Evolutionary conservation across 2,113 vertebrate species (phyloP), one percentile per base, ranked within the genome.

Genomic region (Semnornis frantzii): DNA sequence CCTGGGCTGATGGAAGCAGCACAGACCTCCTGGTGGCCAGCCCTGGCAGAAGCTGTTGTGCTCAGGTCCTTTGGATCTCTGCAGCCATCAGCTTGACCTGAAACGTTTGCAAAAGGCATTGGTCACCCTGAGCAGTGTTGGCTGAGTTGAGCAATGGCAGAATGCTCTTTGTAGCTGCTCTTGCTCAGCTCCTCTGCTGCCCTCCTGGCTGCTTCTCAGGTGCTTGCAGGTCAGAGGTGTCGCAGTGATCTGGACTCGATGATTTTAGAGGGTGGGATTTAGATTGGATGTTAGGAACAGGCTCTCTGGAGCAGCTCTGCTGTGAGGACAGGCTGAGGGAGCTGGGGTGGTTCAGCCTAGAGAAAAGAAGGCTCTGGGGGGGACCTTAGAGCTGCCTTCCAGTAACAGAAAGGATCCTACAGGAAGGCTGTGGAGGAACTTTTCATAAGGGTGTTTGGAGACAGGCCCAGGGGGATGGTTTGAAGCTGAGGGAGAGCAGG

Each of bases 1-100:
- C 13, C 69, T 28, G 80, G 73, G 87, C 90, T 95, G 34, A 57
- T 94, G 90, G 92, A 91, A 95, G 86, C 95, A 94, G 84, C 85
- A 90, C 87, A 83, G 94, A 75, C 62, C 33, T 84, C 57, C n/a
- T 89, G 34, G 18, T 6, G 13, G 28, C 54, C 46, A 86, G 57
- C 57, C 28, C 44, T 72, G 65, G 8, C 20, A 60, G 89, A 82
- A 80, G 44, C 58, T 63, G 11, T 85, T 94, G 71, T 92, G 91
- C 82, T 70, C 31, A 30, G 88, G 85, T 86, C 23, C 4, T 54
- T 84, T 44, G 37, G 71, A 81, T 93, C 89, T 85, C 79, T 52
- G 3, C 75, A 75, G 39, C 60, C 65, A 12, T 64, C 74, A 75
- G 69, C 93, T 89, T 71, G 34, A 90, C 60, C 27, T 87, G 57